Base-by-base conservation (phyloP, 2,888 invertebrate species). In the Orchestes rusci region DNA sequence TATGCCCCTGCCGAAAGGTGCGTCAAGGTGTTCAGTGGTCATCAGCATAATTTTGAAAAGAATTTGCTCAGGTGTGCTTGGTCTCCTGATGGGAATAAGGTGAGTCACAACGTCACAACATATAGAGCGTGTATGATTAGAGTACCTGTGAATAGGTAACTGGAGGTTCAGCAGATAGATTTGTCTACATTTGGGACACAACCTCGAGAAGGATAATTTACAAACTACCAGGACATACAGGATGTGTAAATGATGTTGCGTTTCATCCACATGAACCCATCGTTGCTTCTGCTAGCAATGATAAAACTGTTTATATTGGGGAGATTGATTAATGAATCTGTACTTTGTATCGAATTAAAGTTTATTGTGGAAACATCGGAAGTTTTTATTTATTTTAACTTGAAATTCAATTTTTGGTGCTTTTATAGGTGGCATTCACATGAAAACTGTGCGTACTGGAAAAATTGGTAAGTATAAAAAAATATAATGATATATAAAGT, bases 41-140 rank as follows among this genome's bases (percentile, higher is more conserved):
- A 96, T 71, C 91, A 92, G 60, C 96, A 97, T 69, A 96, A 94
- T 71, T 97, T 95, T 68, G 97, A 97, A 71, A 92, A 92, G 70
- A 99, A 99, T 72, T 74, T 99, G 45, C 69, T 99, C 43, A 75
- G 89, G 13, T 95, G 95, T 65, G 77, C 86, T 1, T 99, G 97
- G 97, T 57, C 58, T 16, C 55, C 54, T 16, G 58, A 58, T 46
- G 58, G 57, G 13, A 54, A 52, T 16, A 58, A 57, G 48, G 53
- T 50, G 16, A 12, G 5, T 18, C n/a, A 32, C 20, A 19, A 32
- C 2, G n/a, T 32, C 3, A 4, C 13, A 23, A 34, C n/a, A n/a
- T 18, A 3, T 34, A 18, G 19, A 16, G 10, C 23, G 5, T 10
- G 10, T 10, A 23, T 23, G 10, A 17, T 34, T 34, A 7, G 8